Base-by-base conservation (phyloP, 1,140 invertebrate species). In the Halyomorpha halys region DNA sequence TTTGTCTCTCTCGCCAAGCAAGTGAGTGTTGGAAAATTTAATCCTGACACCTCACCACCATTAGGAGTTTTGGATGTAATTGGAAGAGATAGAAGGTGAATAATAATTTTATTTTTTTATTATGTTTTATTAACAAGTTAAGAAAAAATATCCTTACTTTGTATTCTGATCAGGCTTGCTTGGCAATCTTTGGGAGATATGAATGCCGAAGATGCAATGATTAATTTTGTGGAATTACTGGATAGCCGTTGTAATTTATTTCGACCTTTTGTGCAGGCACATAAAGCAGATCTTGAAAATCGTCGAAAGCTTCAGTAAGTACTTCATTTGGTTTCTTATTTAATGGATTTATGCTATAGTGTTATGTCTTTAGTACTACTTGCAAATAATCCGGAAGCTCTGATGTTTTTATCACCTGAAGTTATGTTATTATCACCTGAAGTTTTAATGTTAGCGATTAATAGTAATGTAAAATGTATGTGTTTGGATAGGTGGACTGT, bases 61-160 rank as follows among this genome's bases (percentile, higher is more conserved):
- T 76, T 97, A 44, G 95, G 95, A 44, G 91, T 96, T 1, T 77
- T 98, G 21, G 94, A 98, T 79, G 91, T 98, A 8, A 94, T 98
- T 70, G 95, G 95, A 0, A 86, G 85, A 73, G 94, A 98, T 74
- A 80, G 94, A 65, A 83, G 91, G 82, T 85, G 72, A 73, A 67
- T 65, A 18, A 47, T 47, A 15, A 47, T 16, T 44, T 18, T 6
- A 56, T 23, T 59, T 27, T 27, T 59, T 27, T 60, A 39, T 60
- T 18, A 11, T 8, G 27, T 3, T 51, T 49, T 51, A 51, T 18
- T 13, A 19, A 39, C 4, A 1, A 13, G 4, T 39, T 39, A 39
- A 30, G 27, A 30, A 30, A 30, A 30, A 11, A 6, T 1, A 39
- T 39, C 13, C 11, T 13, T 8, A 13, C 11, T 39, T 39, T 39